Base-by-base conservation (phyloP, 1,140 invertebrate genomes). In the Heliothis virescens region DNA sequence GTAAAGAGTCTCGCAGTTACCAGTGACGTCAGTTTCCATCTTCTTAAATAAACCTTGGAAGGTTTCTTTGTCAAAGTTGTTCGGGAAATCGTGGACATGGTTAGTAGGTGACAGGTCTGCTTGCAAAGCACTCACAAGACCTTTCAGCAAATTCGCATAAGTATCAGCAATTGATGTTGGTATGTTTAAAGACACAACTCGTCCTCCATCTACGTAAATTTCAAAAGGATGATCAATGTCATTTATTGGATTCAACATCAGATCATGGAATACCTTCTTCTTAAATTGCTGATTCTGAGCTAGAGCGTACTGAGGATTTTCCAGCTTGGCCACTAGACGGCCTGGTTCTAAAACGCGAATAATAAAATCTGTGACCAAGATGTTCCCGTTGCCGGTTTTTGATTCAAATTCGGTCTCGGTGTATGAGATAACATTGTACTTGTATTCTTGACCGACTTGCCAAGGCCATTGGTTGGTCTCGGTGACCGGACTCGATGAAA, bases 21-120 rank as follows among this genome's bases (percentile, higher is more conserved):
- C 97, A 82, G 95, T 95, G 21, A 97, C 95, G 9, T 96, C 95
- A 79, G 96, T 95, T 91, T 97, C 97, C 96, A 97, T 96, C 52
- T 95, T 96, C 78, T 95, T 96, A 90, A 95, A 97, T 12, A 95
- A 90, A 2, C 95, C 96, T 82, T 95, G 92, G 12, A 94, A 84
- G 2, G 90, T 83, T 3, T 94, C 83, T n/a, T 94, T 89, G 60
- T 95, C 91, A 16, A 95, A 91, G 26, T 94, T 95, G 83, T 96
- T 96, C 60, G 95, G 84, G 7, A 87, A 80, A n/a, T 90, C 93
- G 26, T 92, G 87, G 1, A 86, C 83, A 16, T 87, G 86, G 10
- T 87, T 83, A 65, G 91, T 74, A 9, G 89, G 79, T 1, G 90
- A 90, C 0, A 95, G 92, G 85, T 97, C 96, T 10, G 96, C 88